phyloP scores from a whole-genome alignment of 2,888 invertebrate species.

The Erebia aethiops region DNA sequence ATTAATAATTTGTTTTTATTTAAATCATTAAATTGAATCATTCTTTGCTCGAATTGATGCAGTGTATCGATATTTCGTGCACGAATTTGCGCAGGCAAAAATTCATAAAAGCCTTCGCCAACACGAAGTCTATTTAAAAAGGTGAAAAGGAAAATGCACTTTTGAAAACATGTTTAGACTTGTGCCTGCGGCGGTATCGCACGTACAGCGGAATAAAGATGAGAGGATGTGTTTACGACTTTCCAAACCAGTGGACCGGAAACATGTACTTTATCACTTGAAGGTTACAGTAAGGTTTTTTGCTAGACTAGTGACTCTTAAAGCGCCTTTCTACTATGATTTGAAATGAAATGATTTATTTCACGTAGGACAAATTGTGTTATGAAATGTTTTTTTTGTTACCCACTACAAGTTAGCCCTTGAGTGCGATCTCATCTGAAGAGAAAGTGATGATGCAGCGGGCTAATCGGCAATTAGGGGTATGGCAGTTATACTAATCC shows the following conservation, averaged over 20 bases:
- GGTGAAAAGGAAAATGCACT: constrained; percentile 45
- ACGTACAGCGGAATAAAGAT: constrained; percentile 37
- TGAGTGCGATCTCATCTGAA: no score
- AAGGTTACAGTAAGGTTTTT: neutral
- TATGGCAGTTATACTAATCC: no score
- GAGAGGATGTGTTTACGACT: constrained; percentile 30
- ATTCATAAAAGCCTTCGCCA: neutral
- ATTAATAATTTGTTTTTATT: no score
- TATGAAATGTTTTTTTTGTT: no score
- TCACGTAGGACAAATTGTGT: no score
- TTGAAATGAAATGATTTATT: neutral
- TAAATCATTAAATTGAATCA: no score
- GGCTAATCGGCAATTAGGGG: no score
- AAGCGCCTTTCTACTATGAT: neutral
- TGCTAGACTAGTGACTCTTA: neutral
- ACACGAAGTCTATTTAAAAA: constrained; percentile 31
- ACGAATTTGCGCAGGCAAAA: neutral
- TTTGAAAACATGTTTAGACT: constrained; percentile 42
- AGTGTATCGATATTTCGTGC: neutral
- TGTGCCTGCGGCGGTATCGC: constrained; percentile 38
- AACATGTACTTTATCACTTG: constrained; percentile 29
- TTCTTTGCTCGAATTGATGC: no score
- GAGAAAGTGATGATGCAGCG: no score
- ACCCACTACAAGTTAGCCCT: no score
- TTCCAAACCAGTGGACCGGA: constrained; percentile 27